Percentiles rank a stretch among this genome's conserved stretches.
phyloP scores from a whole-genome alignment of 2,888 invertebrate species.

The Apocheima hispidaria region DNA sequence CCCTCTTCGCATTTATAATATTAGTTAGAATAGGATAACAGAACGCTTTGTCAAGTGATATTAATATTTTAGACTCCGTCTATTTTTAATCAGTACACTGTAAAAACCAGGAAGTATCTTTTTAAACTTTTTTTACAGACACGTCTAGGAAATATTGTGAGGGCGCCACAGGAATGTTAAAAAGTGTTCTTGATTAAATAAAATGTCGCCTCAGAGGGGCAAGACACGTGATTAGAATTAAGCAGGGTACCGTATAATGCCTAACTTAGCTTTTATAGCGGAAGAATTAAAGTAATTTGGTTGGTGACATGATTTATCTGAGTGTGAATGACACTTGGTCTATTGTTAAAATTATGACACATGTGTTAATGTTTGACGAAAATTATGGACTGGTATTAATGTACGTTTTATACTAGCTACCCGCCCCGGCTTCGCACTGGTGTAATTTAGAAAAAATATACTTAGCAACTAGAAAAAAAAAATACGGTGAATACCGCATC shows the following conservation, averaged over 20 bases:
- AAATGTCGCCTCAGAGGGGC: constrained; percentile 69
- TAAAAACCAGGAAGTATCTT: constrained; percentile 58
- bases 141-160: constrained; percentile 67
- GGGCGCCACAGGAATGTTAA: constrained; percentile 75
- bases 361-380: neutral
- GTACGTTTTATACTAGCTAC: too few relatives aligned
- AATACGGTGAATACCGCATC: too few relatives aligned
- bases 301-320: constrained; percentile 39
- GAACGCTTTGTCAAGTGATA: too few relatives aligned
- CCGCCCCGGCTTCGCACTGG: too few relatives aligned
- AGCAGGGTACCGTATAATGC: constrained; percentile 37
- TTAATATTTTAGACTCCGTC: neutral
- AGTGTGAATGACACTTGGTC: constrained; percentile 36
- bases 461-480: too few relatives aligned
- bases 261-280: constrained; percentile 45
- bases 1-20: too few relatives aligned
- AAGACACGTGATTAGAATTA: constrained; percentile 74
- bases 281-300: constrained; percentile 48
- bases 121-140: constrained; percentile 52
- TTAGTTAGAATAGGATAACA: too few relatives aligned
- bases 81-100: constrained; percentile 25
- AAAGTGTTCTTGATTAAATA: constrained; percentile 84
- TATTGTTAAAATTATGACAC: constrained; percentile 7
- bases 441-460: too few relatives aligned
- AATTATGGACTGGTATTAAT: too few relatives aligned